Evolutionary conservation across 2,797 vertebrate species (phyloP).

Genomic region (Falco rusticolus): DNA sequence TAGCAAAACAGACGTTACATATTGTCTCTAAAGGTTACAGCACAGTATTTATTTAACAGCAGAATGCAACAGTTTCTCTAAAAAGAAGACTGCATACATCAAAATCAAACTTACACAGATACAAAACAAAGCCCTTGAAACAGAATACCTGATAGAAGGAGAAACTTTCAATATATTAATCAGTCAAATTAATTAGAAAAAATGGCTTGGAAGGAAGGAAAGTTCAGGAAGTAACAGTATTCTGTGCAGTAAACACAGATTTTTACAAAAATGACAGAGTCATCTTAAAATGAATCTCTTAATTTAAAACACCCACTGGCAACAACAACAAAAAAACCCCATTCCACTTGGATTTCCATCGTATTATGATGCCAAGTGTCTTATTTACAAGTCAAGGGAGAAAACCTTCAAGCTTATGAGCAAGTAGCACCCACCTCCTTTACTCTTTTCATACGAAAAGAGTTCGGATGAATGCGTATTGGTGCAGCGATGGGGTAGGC

Average conservation of each 20-base stretch:
- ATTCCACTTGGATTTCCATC: background rate
- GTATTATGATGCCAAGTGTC: background rate
- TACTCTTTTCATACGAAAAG: background rate
- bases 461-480: background rate
- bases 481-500: background rate
- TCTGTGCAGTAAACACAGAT: background rate
- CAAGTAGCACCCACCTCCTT: slow-evolving; percentile 25
- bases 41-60: slow-evolving; percentile 46
- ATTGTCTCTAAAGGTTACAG: slow-evolving; percentile 11
- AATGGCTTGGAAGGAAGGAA: background rate
- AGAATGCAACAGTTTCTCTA: background rate
- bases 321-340: background rate
- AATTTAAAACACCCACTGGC: background rate
- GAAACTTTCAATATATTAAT: background rate
- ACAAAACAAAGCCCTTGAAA: slow-evolving; percentile 22
- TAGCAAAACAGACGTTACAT: background rate
- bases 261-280: background rate
- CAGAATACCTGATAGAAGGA: slow-evolving; percentile 21
- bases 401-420: background rate
- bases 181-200: background rate
- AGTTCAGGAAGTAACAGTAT: background rate
- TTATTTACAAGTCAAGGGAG: background rate
- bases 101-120: background rate
- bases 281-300: background rate
- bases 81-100: background rate